Percentiles rank a stretch among this genome's conserved stretches.
Conservation (phyloP, 2,797 vertebrate species). For the Manis javanica region DNA sequence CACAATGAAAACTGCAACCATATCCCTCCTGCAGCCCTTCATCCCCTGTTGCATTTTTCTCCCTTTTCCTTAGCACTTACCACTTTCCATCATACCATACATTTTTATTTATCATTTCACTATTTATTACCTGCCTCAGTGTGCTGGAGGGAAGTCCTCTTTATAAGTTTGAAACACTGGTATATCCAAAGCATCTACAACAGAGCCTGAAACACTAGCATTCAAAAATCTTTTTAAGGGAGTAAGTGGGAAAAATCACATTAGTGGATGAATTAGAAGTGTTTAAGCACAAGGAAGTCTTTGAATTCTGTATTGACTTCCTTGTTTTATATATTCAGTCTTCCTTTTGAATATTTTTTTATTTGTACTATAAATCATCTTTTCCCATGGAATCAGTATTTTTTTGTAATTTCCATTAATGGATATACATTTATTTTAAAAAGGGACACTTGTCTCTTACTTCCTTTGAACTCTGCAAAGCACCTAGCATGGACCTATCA, state of each 20-base stretch:
- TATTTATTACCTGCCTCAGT: not conserved
- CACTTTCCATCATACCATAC: not conserved
- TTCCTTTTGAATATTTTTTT: not conserved
- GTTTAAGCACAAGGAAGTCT: not conserved
- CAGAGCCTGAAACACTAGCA: not conserved
- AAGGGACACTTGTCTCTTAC: not conserved
- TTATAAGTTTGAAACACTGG: not conserved
- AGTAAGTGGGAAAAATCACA: not conserved
- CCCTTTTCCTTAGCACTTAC: not conserved
- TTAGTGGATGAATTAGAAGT: not conserved
- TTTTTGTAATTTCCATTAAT: not conserved
- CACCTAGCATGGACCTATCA: not conserved
- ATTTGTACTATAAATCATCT: not conserved
- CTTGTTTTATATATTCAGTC: not conserved
- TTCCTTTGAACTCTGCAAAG: not conserved
- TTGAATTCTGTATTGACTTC: not conserved
- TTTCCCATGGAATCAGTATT: not conserved
- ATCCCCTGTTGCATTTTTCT: too few relatives aligned
- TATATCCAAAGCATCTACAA: not conserved
- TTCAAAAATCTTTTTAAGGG: not conserved
- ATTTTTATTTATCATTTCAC: not conserved
- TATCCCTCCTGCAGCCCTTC: not conserved
- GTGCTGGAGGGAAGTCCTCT: not conserved
- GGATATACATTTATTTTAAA: slow-evolving; percentile 35
- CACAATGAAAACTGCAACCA: not conserved